Evolutionary conservation across 2,888 invertebrate species (phyloP), one percentile per base, ranked within the genome.

Genomic region (Urechis unicinctus): DNA sequence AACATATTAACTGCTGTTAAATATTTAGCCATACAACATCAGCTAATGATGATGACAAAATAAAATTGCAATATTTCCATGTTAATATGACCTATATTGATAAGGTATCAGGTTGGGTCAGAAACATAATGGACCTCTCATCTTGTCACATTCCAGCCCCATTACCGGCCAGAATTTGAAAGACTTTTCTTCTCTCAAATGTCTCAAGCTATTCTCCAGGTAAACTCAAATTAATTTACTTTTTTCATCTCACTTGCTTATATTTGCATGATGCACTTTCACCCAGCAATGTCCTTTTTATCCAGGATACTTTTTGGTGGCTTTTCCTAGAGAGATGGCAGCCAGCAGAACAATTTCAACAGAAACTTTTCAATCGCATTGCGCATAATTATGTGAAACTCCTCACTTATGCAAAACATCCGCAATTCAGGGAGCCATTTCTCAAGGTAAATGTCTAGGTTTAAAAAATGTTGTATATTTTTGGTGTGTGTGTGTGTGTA

Each of bases 231-330:
- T 6, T 42, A 25, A 9, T 51, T 28, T 28, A 53, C 17, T 53
- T 49, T 29, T 25, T 25, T 28, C 24, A 2, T 3, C 25, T 47
- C 9, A 36, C 52, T 13, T 51, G 17, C n/a, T 36, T 13, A 24
- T 42, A 21, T 9, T 17, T 42, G 43, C 13, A 17, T 41, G 36
- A n/a, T n/a, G n/a, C n/a, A n/a, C n/a, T n/a, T n/a, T n/a, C n/a
- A n/a, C n/a, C n/a, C n/a, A n/a, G n/a, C n/a, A n/a, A n/a, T n/a
- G n/a, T n/a, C n/a, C n/a, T n/a, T n/a, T n/a, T n/a, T n/a, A 42
- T 62, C 21, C 66, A 77, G 75, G 77, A 77, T 52, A 67, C 68
- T 29, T 77, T 76, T 57, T 77, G 77, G 77, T 75, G 71, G 59
- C 53, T 70, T 26, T 77, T 75, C 60, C 63, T 75, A 52, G 69